Conservation (phyloP, 2,113 vertebrate genomes). For the Phylloscopus trochilus region DNA sequence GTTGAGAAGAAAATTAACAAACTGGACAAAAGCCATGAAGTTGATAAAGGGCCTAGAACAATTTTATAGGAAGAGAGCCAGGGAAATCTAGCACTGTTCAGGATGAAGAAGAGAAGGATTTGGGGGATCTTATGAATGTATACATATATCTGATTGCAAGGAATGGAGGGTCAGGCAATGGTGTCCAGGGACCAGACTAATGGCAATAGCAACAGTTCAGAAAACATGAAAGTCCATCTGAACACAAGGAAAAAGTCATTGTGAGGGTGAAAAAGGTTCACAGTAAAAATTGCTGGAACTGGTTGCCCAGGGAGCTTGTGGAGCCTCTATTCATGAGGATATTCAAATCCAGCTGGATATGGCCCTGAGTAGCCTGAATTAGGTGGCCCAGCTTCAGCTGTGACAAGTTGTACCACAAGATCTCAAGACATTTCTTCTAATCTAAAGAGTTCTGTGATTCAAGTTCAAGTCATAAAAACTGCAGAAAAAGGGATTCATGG, state of each 20-base stretch:
- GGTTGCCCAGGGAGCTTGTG: rapidly evolving
- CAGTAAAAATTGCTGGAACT: background rate
- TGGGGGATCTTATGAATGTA: background rate
- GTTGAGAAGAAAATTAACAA: background rate
- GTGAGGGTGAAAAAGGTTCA: background rate
- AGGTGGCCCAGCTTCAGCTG: background rate
- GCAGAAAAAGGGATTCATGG: background rate
- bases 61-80: background rate
- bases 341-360: background rate
- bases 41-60: background rate
- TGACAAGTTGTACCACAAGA: background rate
- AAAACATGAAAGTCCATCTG: background rate
- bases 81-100: background rate
- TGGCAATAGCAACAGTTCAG: background rate
- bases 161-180: background rate
- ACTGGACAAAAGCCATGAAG: background rate
- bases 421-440: background rate
- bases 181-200: background rate
- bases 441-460: background rate
- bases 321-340: background rate
- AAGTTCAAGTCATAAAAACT: background rate
- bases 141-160: background rate
- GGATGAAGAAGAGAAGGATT: background rate
- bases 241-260: background rate
- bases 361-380: no score